Evolutionary conservation across 2,113 vertebrate genomes (phyloP).

Genomic region (Formicarius rufipectus): DNA sequence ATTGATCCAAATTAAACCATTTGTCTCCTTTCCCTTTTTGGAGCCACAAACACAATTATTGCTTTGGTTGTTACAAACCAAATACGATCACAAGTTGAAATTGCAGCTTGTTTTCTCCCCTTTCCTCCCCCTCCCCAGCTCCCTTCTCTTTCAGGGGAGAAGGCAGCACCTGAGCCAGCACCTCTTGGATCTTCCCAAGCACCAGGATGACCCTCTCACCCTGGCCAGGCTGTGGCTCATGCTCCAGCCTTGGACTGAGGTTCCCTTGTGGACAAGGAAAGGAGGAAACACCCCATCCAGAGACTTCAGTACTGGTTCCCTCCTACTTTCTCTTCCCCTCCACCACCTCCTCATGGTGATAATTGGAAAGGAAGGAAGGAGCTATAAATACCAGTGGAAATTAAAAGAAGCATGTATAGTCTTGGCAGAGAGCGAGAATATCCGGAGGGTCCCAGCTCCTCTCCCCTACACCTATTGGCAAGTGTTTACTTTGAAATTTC

Average conservation of each 20-base stretch:
- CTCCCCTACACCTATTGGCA: background rate
- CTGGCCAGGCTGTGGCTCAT: too few species aligned
- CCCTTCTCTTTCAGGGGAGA: background rate
- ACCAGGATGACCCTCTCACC: background rate
- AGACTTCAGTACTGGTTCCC: background rate
- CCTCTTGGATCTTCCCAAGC: accelerated
- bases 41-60: slow-evolving; percentile 59
- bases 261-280: background rate
- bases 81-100: slow-evolving; percentile 43
- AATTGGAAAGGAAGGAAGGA: slow-evolving; percentile 20
- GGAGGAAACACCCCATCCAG: accelerated
- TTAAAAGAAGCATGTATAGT: background rate
- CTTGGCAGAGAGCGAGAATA: background rate
- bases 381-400: slow-evolving; percentile 35
- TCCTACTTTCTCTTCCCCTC: background rate
- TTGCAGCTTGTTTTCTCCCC: background rate
- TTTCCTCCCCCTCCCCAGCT: background rate
- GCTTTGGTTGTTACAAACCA: slow-evolving; percentile 26
- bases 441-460: background rate
- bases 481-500: slow-evolving; percentile 16
- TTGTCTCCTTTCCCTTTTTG: slow-evolving; percentile 72
- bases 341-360: background rate
- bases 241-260: background rate
- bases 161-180: background rate
- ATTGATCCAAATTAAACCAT: slow-evolving; percentile 80